Evolutionary conservation across 2,888 invertebrate species (phyloP).

Genomic region (Agonopterix alstromeriana): DNA sequence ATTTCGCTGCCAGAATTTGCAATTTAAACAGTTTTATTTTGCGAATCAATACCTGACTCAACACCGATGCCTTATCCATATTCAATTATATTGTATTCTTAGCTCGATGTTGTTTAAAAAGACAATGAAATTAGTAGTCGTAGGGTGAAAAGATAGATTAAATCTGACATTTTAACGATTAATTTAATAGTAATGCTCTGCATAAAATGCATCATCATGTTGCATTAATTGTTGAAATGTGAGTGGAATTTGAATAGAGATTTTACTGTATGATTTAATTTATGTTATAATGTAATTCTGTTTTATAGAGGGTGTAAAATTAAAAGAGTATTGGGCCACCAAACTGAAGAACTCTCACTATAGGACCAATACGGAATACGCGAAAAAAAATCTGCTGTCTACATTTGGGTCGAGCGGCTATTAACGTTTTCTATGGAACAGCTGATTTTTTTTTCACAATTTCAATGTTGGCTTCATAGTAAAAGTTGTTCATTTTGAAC

Average conservation of each 20-base stretch:
- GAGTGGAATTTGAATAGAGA: conserved; percentile 33
- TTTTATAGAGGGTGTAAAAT: no score
- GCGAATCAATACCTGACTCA: conserved; percentile 22
- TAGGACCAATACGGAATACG: no score
- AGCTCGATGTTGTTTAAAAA: conserved; percentile 17
- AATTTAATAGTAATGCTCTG: conserved; percentile 35
- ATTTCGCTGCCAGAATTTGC: conserved; percentile 23
- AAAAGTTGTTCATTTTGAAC: no score
- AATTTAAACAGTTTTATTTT: conserved; percentile 21
- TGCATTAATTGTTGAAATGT: conserved; percentile 50
- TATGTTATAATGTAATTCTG: no score
- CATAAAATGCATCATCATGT: conserved; percentile 45
- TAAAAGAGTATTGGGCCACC: no score
- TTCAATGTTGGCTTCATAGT: no score
- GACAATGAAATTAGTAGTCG: conserved; percentile 31
- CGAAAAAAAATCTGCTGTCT: no score
- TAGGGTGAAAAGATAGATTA: conserved; percentile 29
- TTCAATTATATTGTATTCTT: conserved; percentile 15
- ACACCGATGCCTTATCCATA: conserved; percentile 22
- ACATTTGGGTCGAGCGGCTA: no score
- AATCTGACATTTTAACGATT: conserved; percentile 29
- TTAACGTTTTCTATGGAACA: no score
- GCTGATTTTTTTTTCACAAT: no score
- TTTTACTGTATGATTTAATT: conserved; percentile 16
- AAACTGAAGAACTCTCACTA: no score